Conservation (phyloP, 1,140 invertebrate species). For the Agrypnia vestita region DNA sequence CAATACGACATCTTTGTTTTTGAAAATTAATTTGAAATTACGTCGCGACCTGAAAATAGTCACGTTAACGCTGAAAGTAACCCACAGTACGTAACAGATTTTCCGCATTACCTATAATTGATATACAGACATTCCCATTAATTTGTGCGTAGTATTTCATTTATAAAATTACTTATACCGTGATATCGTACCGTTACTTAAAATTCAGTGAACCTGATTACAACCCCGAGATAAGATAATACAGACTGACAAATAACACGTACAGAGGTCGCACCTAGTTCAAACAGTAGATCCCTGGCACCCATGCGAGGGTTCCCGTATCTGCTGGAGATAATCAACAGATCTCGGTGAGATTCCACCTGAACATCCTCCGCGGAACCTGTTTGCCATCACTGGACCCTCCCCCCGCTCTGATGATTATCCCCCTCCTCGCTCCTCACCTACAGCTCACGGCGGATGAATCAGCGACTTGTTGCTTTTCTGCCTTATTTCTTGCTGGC, state of each 20-base stretch:
- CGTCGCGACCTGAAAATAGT: no score
- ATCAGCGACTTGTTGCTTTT: slow-evolving; percentile 19
- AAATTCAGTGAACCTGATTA: not conserved
- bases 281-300: not conserved
- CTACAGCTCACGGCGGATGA: slow-evolving; percentile 2
- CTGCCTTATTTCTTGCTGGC: slow-evolving; percentile 3
- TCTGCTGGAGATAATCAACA: slow-evolving; percentile 28
- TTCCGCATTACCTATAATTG: no score
- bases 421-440: not conserved
- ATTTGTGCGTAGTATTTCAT: not conserved
- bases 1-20: no score
- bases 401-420: not conserved
- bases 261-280: slow-evolving; percentile 2
- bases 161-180: not conserved
- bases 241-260: slow-evolving; percentile 31
- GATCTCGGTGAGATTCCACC: slow-evolving; percentile 14
- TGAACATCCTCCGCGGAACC: slow-evolving; percentile 18
- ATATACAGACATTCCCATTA: no score
- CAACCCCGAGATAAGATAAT: slow-evolving; percentile 13
- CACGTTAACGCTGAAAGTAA: no score
- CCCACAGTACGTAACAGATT: no score
- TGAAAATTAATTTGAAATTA: no score
- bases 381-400: slow-evolving; percentile 10
- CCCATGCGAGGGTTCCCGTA: slow-evolving; percentile 9
- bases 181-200: no score